A percentile compares a stretch with the other conserved stretches of the same genome.
These are phyloP conservation scores for Melanargia galathea DNA, from an alignment of 2,888 invertebrate genomes.

Conservation along the genomic window DNA sequence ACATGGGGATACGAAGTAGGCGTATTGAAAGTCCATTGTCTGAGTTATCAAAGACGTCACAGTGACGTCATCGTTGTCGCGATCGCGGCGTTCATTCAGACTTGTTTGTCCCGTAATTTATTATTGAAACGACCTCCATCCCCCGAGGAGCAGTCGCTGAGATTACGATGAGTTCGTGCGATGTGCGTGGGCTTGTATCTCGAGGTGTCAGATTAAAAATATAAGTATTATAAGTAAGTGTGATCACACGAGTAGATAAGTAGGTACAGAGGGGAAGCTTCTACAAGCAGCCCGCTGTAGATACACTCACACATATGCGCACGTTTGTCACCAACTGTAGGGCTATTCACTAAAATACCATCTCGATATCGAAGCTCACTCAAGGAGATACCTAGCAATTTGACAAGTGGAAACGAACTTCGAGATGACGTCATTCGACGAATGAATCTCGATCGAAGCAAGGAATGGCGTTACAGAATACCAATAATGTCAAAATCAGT, in stretches of 20 bases:
- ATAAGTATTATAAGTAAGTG: too few relatives aligned
- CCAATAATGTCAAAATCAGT: too few relatives aligned
- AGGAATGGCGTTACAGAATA: too few relatives aligned
- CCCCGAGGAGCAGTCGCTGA: constrained; percentile 24
- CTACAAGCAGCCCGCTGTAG: too few relatives aligned
- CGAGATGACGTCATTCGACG: too few relatives aligned
- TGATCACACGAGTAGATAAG: too few relatives aligned
- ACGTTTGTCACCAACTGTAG: constrained; percentile 17
- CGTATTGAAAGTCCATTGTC: not conserved
- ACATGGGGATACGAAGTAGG: not conserved
- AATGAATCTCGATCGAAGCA: too few relatives aligned
- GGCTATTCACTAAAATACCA: too few relatives aligned
- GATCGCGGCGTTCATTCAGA: constrained; percentile 24
- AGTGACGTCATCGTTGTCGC: constrained; percentile 18
- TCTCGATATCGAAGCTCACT: too few relatives aligned
- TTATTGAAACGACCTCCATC: constrained; percentile 25
- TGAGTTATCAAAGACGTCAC: constrained; percentile 27
- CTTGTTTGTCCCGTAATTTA: constrained; percentile 29
- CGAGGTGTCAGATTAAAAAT: constrained; percentile 26
- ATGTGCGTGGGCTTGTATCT: constrained; percentile 31
- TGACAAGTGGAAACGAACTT: too few relatives aligned
- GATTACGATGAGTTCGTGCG: constrained; percentile 31
- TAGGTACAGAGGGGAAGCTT: too few relatives aligned
- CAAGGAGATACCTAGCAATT: not conserved
- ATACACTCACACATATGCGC: too few relatives aligned